Evolutionary conservation across 1,140 invertebrate species (phyloP), one percentile per base, ranked within the genome.

Genomic region (Bactericera cockerelli): DNA sequence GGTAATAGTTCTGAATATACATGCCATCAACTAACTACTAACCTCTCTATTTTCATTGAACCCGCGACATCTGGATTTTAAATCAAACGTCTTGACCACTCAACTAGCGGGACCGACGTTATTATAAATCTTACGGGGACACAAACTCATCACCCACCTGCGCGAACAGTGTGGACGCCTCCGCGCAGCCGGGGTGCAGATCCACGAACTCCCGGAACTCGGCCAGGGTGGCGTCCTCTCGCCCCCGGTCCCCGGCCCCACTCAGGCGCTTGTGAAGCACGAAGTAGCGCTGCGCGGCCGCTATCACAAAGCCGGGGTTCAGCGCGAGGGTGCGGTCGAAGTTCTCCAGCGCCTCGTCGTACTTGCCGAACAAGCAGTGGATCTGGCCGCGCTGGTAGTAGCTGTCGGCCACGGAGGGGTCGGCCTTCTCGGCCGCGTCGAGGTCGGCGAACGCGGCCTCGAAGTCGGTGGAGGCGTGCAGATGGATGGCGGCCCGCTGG

Each of bases 251-350:
- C 71, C 79, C 71, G 1, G 69, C 68, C 19, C 72, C 61, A 26
- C 75, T 67, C 2, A 80, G 80, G 68, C 81, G 76, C 66, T 86
- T 79, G 68, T 88, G 93, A 68, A 90, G 81, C 26, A 85, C 80
- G 69, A 89, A 93, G 66, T 83, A 84, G 69, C 91, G 93, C 69
- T 96, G 92, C 39, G 91, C 86, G 68, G 80, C 81, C 16, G 88
- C 85, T 65, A 92, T 83, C 10, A 85, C 81, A 70, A 88, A 91
- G 59, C 85, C 70, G 11, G 89, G 86, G 68, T 89, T 89, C 10
- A 92, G 70, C 64, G 81, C 74, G 1, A 90, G 81, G 55, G 89
- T 88, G 67, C 82, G 88, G 26, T 86, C 77, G 72, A 94, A 93
- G 70, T 96, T 87, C 49, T 73, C 66, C 61, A 85, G 78, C 0